Conservation (phyloP, 2,113 vertebrate genomes). For the Halichoeres trimaculatus region DNA sequence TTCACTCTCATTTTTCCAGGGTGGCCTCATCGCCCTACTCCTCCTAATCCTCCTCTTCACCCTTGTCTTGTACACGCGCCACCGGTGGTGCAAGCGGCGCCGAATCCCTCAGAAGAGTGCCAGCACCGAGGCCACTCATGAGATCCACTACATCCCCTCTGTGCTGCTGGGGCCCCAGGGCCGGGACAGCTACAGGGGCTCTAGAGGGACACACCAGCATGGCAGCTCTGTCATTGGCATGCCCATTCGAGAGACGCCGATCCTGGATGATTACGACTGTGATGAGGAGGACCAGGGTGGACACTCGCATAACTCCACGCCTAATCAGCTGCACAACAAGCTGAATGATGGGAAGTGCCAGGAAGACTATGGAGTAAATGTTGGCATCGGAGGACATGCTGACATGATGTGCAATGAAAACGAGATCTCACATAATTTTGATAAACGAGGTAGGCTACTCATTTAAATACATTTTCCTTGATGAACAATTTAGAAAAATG, state of each 20-base stretch:
- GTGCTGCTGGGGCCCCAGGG: slow-evolving; percentile 94
- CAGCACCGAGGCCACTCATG: slow-evolving; percentile 96
- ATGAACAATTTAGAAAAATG: slow-evolving; percentile 12
- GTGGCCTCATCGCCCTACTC: slow-evolving; percentile 94
- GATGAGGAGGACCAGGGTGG: slow-evolving; percentile 90
- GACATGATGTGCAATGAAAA: slow-evolving; percentile 89
- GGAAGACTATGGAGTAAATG: slow-evolving; percentile 86
- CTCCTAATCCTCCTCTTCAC: slow-evolving; percentile 95
- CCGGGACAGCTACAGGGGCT: slow-evolving; percentile 89
- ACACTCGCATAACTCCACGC: slow-evolving; percentile 77
- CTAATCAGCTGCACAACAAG: slow-evolving; percentile 77
- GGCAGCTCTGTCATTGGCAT: slow-evolving; percentile 93
- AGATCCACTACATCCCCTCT: slow-evolving; percentile 99
- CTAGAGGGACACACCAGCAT: slow-evolving; percentile 87
- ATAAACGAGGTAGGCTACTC: slow-evolving; percentile 89
- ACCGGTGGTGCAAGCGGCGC: slow-evolving; percentile 94
- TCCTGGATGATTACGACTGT: slow-evolving; percentile 94
- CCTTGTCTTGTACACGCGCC: slow-evolving; percentile 92
- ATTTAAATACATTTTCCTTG: not conserved
- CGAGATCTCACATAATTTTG: slow-evolving; percentile 86
- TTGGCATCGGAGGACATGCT: slow-evolving; percentile 67
- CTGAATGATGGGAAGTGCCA: slow-evolving; percentile 83
- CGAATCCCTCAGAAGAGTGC: slow-evolving; percentile 96
- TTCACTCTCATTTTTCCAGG: slow-evolving; percentile 78
- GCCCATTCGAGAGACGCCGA: slow-evolving; percentile 97